A percentile compares a stretch with the other conserved stretches of the same genome.
phyloP scores from a whole-genome alignment of 2,113 vertebrate genomes.

The Chaenogobius annularis region DNA sequence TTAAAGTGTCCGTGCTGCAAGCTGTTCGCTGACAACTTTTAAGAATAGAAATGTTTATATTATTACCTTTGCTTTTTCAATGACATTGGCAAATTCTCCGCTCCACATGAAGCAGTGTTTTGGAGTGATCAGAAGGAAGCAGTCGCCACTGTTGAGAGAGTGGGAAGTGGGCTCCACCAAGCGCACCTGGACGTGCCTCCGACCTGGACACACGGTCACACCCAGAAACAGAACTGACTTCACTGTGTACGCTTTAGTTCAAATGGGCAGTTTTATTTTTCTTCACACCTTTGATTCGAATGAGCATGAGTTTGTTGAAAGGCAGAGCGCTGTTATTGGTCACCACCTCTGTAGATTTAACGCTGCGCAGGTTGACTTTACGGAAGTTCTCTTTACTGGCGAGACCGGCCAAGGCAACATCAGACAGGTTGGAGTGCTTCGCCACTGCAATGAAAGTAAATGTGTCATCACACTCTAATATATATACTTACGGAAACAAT shows the following conservation, averaged over 20 bases:
- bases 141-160: constrained; percentile 84
- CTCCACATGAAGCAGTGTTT: constrained; percentile 81
- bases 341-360: constrained; percentile 78
- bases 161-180: constrained; percentile 74
- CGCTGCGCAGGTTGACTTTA: constrained; percentile 77
- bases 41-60: neutral
- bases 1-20: neutral
- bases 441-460: constrained; percentile 69
- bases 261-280: neutral
- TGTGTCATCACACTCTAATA: neutral
- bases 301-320: constrained; percentile 81
- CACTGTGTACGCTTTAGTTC: neutral
- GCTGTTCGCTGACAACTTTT: neutral
- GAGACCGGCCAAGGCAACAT: constrained; percentile 78
- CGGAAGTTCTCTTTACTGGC: constrained; percentile 84
- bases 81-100: constrained; percentile 82
- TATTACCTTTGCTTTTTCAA: constrained; percentile 81
- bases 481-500: neutral
- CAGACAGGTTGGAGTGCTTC: constrained; percentile 80
- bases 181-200: constrained; percentile 80
- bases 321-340: constrained; percentile 81
- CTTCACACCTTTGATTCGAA: constrained; percentile 80
- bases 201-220: constrained; percentile 57
- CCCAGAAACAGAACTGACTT: neutral
- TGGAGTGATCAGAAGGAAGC: constrained; percentile 79